A percentile compares a stretch with the other conserved stretches of the same genome.
Conservation (phyloP, 2,888 invertebrate genomes). For the Odontocolon sp. region DNA sequence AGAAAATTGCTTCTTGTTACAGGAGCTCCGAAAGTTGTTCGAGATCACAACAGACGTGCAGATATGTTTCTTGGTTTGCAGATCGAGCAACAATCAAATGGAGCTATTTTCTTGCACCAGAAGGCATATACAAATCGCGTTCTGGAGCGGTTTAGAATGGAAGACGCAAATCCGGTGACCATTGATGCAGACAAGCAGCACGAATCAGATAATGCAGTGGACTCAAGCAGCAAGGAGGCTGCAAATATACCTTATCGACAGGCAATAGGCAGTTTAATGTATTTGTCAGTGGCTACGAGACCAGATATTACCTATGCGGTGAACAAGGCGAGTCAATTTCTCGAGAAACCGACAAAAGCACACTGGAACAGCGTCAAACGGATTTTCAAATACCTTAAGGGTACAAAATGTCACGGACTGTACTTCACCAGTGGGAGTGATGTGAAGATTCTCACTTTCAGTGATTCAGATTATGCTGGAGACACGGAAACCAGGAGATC, state of each 20-base stretch:
- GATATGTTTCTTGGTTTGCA: conserved; percentile 59
- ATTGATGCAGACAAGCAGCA: conserved; percentile 42
- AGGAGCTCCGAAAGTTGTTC: conserved; percentile 27
- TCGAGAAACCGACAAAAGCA: conserved; percentile 26
- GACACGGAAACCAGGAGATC: conserved; percentile 68
- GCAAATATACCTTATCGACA: neutral
- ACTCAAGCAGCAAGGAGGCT: conserved; percentile 32
- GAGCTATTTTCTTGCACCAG: conserved; percentile 56
- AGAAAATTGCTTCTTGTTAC: conserved; percentile 24
- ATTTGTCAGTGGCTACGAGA: conserved; percentile 20
- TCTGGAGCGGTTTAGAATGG: conserved; percentile 51
- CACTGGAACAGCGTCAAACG: conserved; percentile 19
- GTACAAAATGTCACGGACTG: conserved; percentile 65
- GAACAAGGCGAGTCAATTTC: conserved; percentile 10
- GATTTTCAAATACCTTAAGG: conserved; percentile 64
- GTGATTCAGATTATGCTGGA: conserved; percentile 74
- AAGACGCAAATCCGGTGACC: conserved; percentile 44
- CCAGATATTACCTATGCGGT: conserved; percentile 23
- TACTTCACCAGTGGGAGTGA: conserved; percentile 38
- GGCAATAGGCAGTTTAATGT: conserved; percentile 28
- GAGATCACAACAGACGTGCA: conserved; percentile 29
- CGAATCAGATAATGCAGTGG: conserved; percentile 33
- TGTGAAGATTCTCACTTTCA: conserved; percentile 12
- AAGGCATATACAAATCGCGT: conserved; percentile 50
- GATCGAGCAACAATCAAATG: conserved; percentile 45